Evolutionary conservation across 2,113 vertebrate species (phyloP).

Genomic region (Bufo bufo): DNA sequence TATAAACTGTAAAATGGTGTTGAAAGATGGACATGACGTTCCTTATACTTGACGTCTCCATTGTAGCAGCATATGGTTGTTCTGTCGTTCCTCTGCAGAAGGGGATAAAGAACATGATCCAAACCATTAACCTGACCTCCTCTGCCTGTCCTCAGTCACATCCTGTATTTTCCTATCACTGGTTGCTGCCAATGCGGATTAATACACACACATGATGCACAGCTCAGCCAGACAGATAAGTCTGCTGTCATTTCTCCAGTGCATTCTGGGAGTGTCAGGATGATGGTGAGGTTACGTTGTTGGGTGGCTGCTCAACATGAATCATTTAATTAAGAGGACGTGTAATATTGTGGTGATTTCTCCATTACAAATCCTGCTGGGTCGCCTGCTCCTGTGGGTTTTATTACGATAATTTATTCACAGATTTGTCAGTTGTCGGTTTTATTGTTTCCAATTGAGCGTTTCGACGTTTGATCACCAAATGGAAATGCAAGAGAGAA

Average conservation of each 20-base stretch:
- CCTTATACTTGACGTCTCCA: not conserved
- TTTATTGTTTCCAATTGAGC: slow-evolving; percentile 13
- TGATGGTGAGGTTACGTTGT: not conserved
- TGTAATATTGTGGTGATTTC: slow-evolving; percentile 10
- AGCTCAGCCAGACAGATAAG: slow-evolving; percentile 9
- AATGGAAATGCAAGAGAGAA: not conserved
- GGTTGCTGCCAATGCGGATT: not conserved
- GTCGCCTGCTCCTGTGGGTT: not conserved
- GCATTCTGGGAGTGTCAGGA: slow-evolving; percentile 36
- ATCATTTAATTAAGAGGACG: slow-evolving; percentile 32
- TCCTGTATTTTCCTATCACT: not conserved
- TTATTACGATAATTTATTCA: slow-evolving; percentile 24
- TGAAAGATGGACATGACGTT: not conserved
- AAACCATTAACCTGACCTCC: not conserved
- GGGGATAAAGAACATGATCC: not conserved
- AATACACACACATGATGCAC: not conserved
- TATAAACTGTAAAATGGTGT: not conserved
- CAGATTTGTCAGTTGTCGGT: not conserved
- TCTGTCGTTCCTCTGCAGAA: not conserved
- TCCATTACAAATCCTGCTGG: slow-evolving; percentile 24
- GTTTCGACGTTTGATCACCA: not conserved
- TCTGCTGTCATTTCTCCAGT: slow-evolving; percentile 27
- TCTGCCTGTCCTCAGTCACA: not conserved
- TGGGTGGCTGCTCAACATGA: slow-evolving; percentile 40
- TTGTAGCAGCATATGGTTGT: not conserved